Percentiles rank a stretch among this genome's conserved stretches.
phyloP scores from a whole-genome alignment of 2,888 invertebrate species.

The Cremastobaeus sp. region DNA sequence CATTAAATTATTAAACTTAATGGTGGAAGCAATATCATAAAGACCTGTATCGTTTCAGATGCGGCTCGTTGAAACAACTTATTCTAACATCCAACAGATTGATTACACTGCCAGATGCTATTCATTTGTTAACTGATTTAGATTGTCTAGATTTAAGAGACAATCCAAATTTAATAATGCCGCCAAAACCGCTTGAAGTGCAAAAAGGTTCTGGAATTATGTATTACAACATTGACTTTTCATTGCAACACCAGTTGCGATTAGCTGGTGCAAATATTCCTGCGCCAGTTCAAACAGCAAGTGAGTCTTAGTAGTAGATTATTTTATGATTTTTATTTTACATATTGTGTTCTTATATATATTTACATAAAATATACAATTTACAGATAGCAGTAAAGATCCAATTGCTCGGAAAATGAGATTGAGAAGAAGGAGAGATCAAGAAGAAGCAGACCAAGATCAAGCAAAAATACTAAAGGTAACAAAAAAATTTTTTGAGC shows the following conservation, averaged over 20 bases:
- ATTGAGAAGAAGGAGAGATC: conserved; percentile 88
- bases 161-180: conserved; percentile 98
- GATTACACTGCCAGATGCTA: conserved; percentile 97
- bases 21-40: too few relatives aligned
- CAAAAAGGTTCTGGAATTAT: conserved; percentile 89
- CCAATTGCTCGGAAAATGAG: conserved; percentile 96
- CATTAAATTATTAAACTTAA: background rate
- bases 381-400: conserved; percentile 86
- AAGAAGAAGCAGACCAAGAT: conserved; percentile 90
- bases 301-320: conserved; percentile 78
- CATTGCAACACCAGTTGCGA: conserved; percentile 94
- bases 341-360: too few relatives aligned
- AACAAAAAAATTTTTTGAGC: conserved; percentile 11
- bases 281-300: conserved; percentile 84
- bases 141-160: conserved; percentile 93
- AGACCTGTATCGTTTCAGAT: too few relatives aligned
- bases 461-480: conserved; percentile 92
- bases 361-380: too few relatives aligned
- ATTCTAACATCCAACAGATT: conserved; percentile 95
- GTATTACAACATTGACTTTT: conserved; percentile 99
- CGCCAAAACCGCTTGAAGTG: conserved; percentile 93
- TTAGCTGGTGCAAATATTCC: conserved; percentile 93
- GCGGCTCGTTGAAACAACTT: conserved; percentile 94
- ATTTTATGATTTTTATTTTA: background rate
- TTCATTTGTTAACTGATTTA: conserved; percentile 94